Evolutionary conservation across 1,140 invertebrate species (phyloP), one percentile per base, ranked within the genome.

Genomic region (Aphelenchoides besseyi): DNA sequence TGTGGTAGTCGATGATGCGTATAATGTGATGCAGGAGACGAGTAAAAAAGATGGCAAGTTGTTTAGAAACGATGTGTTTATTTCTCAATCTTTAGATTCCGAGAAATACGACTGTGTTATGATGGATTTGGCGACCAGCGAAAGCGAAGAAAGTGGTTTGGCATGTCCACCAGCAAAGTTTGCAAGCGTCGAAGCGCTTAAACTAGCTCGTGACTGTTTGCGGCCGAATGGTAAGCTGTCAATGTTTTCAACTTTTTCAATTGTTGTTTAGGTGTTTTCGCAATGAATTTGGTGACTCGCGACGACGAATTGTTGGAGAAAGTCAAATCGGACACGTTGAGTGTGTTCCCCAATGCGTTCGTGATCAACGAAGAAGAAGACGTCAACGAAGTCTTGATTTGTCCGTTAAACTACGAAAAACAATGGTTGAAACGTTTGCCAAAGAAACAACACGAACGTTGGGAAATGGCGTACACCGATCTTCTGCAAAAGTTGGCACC

Each of bases 101-200:
- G 72, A 80, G 18, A 80, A 82, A 66, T 80, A 75, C 67, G 80
- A 81, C 36, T 53, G 74, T 9, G 69, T 80, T 36, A 78, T 80
- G 26, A 69, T 82, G 1, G 79, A 80, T 57, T 57, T 80, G 33
- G 75, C 79, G 74, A 37, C 28, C 36, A 35, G 59, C 63, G 52
- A 53, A 75, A 28, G 73, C 30, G 35, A 66, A n/a, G 30, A 71
- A n/a, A 35, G 76, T 33, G 78, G 80, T 41, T 62, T 80, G 12
- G 72, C 72, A 16, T 81, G 79, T 54, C 79, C 79, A 29, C 79
- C 79, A 9, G 23, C 80, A 9, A n/a, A 68, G 36, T 80, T 80
- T 62, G 61, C 78, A 29, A 71, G 68, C 1, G 48, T 41, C 26
- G 71, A 76, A 29, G 74, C 68, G 1, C 32, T 80, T 0, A 16